These are phyloP conservation scores for Carassius gibelio DNA, from an alignment of 2,113 vertebrate genomes.

Conservation along the genomic window DNA sequence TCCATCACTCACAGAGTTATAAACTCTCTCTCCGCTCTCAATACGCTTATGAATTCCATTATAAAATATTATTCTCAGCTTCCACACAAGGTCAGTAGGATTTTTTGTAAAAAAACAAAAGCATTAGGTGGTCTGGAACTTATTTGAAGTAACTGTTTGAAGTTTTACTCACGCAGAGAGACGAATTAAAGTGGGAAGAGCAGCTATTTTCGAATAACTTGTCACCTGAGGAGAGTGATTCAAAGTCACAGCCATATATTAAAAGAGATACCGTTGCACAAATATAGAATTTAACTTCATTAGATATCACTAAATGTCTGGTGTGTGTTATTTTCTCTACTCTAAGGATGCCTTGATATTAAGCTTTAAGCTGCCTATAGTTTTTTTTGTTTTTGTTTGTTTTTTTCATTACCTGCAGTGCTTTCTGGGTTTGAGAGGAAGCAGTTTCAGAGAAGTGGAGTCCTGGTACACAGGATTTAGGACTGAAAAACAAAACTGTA, in stretches of 20 bases:
- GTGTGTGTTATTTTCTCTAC: background rate
- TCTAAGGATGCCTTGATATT: background rate
- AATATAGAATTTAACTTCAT: slow-evolving; percentile 21
- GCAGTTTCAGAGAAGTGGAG: background rate
- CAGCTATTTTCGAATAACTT: slow-evolving; percentile 32
- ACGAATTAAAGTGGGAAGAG: slow-evolving; percentile 1
- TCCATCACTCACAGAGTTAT: slow-evolving; percentile 21
- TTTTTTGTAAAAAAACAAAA: background rate
- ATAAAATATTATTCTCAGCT: slow-evolving; percentile 15
- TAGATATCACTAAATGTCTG: slow-evolving; percentile 25
- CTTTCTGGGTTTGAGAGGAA: background rate
- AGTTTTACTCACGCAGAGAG: slow-evolving; percentile 14
- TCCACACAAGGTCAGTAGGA: slow-evolving; percentile 5
- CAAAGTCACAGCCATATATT: slow-evolving; percentile 30
- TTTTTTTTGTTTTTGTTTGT: background rate
- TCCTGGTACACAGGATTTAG: no score
- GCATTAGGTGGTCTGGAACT: slow-evolving; percentile 24
- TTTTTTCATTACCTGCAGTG: background rate
- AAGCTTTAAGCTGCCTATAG: background rate
- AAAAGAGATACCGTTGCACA: slow-evolving; percentile 14
- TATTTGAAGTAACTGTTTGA: slow-evolving; percentile 42
- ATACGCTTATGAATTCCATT: slow-evolving; percentile 1
- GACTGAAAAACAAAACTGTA: background rate
- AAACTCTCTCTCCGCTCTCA: background rate
- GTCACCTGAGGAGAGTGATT: slow-evolving; percentile 28